Evolutionary conservation across 2,113 vertebrate genomes (phyloP), one percentile per base, ranked within the genome.

Genomic region (Erpornis zantholeuca): DNA sequence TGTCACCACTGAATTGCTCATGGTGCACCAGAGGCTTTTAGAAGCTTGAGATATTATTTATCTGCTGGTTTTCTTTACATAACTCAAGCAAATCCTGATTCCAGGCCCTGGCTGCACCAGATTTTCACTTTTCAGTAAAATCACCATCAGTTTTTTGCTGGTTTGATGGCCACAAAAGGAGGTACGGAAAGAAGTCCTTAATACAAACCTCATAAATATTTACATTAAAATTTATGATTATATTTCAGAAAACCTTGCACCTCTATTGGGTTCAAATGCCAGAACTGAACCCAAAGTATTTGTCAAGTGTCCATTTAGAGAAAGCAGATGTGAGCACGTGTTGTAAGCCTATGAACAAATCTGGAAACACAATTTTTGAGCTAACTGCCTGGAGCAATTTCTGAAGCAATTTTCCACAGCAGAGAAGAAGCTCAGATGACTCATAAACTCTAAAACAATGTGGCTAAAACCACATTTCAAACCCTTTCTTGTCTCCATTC

Each of bases 381-480:
- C 78, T 96, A 96, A 95, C 27, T 6, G 93, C 80, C 61, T 93
- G 65, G 24, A 95, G 69, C 69, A 90, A 95, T 96, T 94, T 97
- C 90, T 92, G 92, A 94, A 94, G 93, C 95, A 96, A 96, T 96
- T 97, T 97, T 94, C 94, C 85, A 47, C 85, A 91, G 59, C 6
- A 86, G 33, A 92, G 80, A 47, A 87, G 86, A 81, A 96, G 88
- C 77, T 68, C 66, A 94, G 93, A 94, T 81, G 92, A 97, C 65
- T 96, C 91, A 94, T 70, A 69, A 66, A 76, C 88, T 29, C 86
- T 72, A 92, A 95, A 97, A 96, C 96, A 94, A 96, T 92, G 76
- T 19, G 57, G 79, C 44, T 94, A 93, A 96, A 95, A 86, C 86
- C 86, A 75, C 82, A 73, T 49, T 92, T 84, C 40, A 65, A 80